These are phyloP conservation scores for Junonia oenone DNA, from an alignment of 2,888 invertebrate genomes.

Conservation along the genomic window DNA sequence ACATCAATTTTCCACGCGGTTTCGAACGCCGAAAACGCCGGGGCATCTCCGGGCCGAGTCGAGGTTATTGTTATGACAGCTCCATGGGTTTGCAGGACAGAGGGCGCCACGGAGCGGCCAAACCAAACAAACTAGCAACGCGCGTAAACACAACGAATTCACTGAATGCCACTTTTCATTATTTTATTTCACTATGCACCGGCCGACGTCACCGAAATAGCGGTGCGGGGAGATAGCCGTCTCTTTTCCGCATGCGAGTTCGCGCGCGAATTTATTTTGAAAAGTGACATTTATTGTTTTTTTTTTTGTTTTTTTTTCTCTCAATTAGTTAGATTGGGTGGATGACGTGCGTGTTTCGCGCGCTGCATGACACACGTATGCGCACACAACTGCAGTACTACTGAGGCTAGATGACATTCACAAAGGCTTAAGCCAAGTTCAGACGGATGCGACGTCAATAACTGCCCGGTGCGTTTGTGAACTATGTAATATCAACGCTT, in stretches of 20 bases:
- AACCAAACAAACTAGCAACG: conserved; percentile 68
- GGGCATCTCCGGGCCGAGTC: conserved; percentile 35
- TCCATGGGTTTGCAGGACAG: conserved; percentile 42
- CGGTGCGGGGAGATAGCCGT: conserved; percentile 47
- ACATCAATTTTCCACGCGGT: conserved; percentile 69
- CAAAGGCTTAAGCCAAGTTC: conserved; percentile 72
- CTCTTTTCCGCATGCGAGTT: conserved; percentile 56
- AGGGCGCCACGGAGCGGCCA: conserved; percentile 61
- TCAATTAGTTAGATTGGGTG: conserved; percentile 35
- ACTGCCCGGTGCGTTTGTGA: conserved; percentile 52
- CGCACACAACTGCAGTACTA: conserved; percentile 57
- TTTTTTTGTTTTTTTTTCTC: conserved; percentile 48
- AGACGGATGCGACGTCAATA: conserved; percentile 66
- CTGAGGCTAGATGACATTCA: conserved; percentile 76
- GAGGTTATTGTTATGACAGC: conserved; percentile 66
- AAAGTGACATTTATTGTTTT: conserved; percentile 41
- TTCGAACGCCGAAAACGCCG: conserved; percentile 53
- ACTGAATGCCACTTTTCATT: conserved; percentile 78
- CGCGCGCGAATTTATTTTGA: conserved; percentile 50
- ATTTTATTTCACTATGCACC: conserved; percentile 75
- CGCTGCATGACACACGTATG: conserved; percentile 52
- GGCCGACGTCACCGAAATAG: conserved; percentile 69
- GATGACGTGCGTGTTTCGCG: conserved; percentile 27
- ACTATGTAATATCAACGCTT: conserved; percentile 40
- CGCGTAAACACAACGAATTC: conserved; percentile 78